Evolutionary conservation across 2,797 vertebrate genomes (phyloP), one percentile per base, ranked within the genome.

Genomic region (Enteromius treurensis): DNA sequence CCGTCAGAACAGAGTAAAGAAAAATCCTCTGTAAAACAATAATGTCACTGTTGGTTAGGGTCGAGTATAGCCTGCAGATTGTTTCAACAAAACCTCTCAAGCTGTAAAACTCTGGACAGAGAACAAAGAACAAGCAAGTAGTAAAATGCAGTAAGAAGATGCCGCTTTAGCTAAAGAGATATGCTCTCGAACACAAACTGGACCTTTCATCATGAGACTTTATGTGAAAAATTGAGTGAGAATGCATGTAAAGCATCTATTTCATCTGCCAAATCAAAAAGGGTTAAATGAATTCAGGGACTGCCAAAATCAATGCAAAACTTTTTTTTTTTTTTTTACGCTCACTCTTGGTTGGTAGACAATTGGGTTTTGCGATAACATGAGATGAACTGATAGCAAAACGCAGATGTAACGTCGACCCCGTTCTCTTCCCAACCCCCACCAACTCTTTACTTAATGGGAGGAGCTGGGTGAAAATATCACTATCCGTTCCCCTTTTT

Each of bases 21-120:
- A 76, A 87, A 81, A 89, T 58, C 65, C 51, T 80, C 37, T 74
- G 83, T 17, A 17, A 87, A 84, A 88, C 91, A 90, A 81, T 86
- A 87, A 84, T 84, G 86, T 45, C 81, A 91, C 88, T 90, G 88
- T 90, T 84, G 49, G 83, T 21, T 40, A 32, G 69, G n/a, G 64
- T 60, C 42, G 23, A 83, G 55, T 75, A 47, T 83, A 51, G 77
- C 80, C 80, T 83, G 45, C 77, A 83, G 49, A 32, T 64, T 71
- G 86, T 75, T 90, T 88, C 84, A 77, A 81, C 67, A 83, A 85
- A 79, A 67, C 13, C 64, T 64, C 78, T 75, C 14, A 62, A 83
- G 65, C 83, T 79, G 58, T 77, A 69, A 81, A 84, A 77, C 70
- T n/a, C 53, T 34, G 60, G 81, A 79, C 67, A 77, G 71, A 71